phyloP scores from a whole-genome alignment of 2,797 vertebrate genomes.

The Tapera naevia region DNA sequence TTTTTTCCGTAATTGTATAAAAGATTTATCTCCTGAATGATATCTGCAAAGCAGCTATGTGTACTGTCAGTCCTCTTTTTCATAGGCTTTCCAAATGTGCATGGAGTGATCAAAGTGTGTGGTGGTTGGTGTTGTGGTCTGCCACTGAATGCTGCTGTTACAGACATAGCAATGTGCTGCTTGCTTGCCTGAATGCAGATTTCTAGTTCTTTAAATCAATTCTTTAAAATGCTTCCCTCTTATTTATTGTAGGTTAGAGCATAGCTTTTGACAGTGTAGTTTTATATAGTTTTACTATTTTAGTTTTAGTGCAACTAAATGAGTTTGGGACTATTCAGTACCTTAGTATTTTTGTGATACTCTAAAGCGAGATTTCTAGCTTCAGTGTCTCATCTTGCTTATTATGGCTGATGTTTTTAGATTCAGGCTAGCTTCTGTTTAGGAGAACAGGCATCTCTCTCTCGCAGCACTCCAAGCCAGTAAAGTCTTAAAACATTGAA shows the following conservation, averaged over 20 bases:
- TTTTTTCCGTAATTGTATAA: not conserved
- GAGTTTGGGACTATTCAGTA: not conserved
- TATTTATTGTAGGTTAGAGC: not conserved
- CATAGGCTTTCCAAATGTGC: not conserved
- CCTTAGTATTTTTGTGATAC: not conserved
- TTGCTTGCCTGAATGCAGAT: not conserved
- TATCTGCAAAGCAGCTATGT: not conserved
- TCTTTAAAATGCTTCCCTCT: not conserved
- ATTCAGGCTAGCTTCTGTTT: too few species aligned
- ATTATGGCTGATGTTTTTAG: not conserved
- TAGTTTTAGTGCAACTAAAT: not conserved
- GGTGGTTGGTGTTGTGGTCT: not conserved
- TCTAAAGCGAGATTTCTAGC: not conserved
- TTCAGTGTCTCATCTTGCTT: not conserved
- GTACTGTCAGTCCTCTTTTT: not conserved
- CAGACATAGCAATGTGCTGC: not conserved
- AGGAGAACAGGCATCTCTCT: not conserved
- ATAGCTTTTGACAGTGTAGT: not conserved
- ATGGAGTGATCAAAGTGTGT: not conserved
- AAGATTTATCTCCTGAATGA: not conserved
- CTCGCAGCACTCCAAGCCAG: not conserved
- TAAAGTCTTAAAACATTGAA: not conserved
- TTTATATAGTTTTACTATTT: not conserved
- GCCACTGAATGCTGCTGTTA: not conserved
- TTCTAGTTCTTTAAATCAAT: not conserved